A percentile compares a stretch with the other conserved stretches of the same genome.
Conservation (phyloP, 1,140 invertebrate species). For the Venturia canescens region DNA sequence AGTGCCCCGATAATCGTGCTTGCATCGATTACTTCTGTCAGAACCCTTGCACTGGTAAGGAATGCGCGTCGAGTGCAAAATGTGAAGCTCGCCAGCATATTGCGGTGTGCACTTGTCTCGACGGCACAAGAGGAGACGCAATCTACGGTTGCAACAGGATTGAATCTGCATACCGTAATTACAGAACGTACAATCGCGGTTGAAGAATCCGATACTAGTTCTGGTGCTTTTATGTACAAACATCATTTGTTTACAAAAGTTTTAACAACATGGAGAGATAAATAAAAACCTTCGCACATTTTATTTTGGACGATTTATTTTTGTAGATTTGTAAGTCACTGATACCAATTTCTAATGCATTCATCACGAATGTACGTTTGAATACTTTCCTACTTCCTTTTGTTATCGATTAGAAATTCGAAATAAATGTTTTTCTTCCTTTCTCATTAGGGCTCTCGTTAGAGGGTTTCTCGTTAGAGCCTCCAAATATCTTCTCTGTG, state of each 20-base stretch:
- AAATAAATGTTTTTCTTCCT: no score
- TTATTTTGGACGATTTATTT: no score
- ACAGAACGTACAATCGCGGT: not conserved
- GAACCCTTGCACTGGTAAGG: constrained; percentile 85
- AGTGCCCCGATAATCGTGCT: constrained; percentile 84
- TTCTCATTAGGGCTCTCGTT: no score
- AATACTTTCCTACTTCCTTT: no score
- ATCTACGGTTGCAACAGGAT: constrained; percentile 72
- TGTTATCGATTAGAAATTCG: no score
- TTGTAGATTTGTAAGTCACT: no score
- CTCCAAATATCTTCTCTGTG: no score
- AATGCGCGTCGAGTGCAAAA: constrained; percentile 80
- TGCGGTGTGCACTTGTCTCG: constrained; percentile 90
- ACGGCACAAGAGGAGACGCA: constrained; percentile 90
- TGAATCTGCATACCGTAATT: not conserved
- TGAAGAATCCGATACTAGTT: not conserved
- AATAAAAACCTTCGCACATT: not conserved
- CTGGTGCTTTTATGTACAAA: not conserved
- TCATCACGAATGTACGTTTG: no score
- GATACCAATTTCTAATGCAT: no score
- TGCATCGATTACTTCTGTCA: constrained; percentile 86
- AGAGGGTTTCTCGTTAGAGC: no score
- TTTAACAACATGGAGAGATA: not conserved
- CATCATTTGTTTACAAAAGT: not conserved
- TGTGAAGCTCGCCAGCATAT: constrained; percentile 88